phyloP scores from a whole-genome alignment of 2,888 invertebrate species.

The Oscheius onirici region DNA sequence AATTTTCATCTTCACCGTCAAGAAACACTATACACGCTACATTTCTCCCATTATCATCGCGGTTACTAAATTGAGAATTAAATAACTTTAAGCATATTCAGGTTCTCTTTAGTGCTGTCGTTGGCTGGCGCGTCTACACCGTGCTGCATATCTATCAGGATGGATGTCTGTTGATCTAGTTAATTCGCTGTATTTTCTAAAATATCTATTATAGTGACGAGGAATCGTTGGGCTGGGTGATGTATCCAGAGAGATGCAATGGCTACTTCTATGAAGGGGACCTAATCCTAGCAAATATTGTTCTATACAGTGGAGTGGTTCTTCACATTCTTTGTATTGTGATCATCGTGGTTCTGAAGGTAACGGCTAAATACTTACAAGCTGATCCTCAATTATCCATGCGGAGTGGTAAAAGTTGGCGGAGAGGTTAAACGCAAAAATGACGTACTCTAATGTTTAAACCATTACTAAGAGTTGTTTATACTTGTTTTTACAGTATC shows the following conservation, averaged over 20 bases:
- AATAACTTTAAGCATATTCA: background rate
- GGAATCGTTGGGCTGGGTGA: background rate
- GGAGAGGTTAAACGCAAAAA: too few relatives aligned
- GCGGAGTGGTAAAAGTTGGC: too few relatives aligned
- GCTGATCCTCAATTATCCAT: background rate
- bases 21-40: background rate
- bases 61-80: background rate
- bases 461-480: too few relatives aligned
- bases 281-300: background rate
- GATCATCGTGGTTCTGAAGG: too few relatives aligned
- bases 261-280: background rate
- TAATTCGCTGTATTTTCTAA: too few relatives aligned
- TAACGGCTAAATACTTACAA: background rate
- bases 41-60: background rate
- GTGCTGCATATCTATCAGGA: background rate
- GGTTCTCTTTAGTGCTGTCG: background rate
- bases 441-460: too few relatives aligned
- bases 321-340: background rate
- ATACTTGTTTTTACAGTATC: too few relatives aligned
- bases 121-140: background rate
- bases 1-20: background rate
- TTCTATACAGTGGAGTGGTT: background rate
- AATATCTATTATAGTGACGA: background rate
- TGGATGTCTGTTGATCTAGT: constrained; percentile 16
- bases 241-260: background rate